These are phyloP conservation scores for Lycaon pictus DNA, from an alignment of 2,113 vertebrate species.

Conservation along the genomic window DNA sequence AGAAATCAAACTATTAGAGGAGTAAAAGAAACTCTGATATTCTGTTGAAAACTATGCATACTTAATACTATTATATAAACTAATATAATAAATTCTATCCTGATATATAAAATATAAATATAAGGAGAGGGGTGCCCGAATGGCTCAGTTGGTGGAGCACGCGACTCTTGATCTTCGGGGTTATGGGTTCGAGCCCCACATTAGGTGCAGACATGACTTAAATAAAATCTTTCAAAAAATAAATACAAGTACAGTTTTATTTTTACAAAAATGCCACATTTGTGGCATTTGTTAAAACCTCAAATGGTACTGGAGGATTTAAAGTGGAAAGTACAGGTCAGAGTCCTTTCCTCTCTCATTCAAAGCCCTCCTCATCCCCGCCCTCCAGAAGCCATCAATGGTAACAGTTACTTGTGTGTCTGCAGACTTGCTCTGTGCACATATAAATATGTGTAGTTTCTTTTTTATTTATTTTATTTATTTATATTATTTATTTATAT, in stretches of 20 bases:
- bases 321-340: neutral
- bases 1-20: constrained; percentile 50
- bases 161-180: neutral
- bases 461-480: neutral
- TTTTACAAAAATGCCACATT: constrained; percentile 10
- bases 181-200: neutral
- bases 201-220: neutral
- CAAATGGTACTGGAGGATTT: constrained; percentile 38
- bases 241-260: constrained; percentile 3
- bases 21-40: constrained; percentile 34
- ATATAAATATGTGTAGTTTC: neutral
- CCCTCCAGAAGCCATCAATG: neutral
- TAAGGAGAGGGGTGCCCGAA: neutral
- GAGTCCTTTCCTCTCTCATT: neutral
- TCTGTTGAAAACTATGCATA: neutral
- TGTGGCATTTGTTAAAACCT: constrained; percentile 44
- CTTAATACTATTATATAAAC: neutral
- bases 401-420: neutral
- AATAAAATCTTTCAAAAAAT: neutral
- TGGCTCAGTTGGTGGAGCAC: neutral
- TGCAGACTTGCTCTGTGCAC: neutral
- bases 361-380: neutral
- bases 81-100: neutral
- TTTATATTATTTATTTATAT: neutral
- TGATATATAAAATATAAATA: constrained; percentile 38